Conservation (phyloP, 2,888 invertebrate genomes). For the Nineta flava region DNA sequence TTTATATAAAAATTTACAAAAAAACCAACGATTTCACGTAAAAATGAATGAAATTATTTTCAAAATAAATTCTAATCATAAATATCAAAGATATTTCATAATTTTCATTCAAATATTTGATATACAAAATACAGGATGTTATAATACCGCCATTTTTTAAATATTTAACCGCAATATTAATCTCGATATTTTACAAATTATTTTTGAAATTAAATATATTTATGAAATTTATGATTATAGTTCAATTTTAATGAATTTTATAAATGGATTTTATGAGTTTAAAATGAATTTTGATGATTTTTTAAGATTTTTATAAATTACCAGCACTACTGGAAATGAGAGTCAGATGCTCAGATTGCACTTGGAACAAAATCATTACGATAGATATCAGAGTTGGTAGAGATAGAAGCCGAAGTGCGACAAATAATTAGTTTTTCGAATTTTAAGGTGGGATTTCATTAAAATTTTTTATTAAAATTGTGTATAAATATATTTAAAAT, state of each 20-base stretch:
- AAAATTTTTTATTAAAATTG: neutral
- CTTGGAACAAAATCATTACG: constrained; percentile 4
- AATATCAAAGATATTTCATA: neutral
- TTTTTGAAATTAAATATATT: neutral
- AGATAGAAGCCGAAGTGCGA: neutral
- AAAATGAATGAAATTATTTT: neutral
- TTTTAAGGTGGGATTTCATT: constrained; percentile 1
- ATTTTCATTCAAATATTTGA: neutral
- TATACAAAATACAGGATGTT: neutral
- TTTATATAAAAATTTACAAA: neutral
- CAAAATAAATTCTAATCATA: neutral
- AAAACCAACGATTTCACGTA: neutral
- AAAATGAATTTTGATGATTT: neutral
- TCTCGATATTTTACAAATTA: neutral
- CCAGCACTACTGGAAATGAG: neutral
- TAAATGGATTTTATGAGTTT: neutral
- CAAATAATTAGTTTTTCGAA: neutral
- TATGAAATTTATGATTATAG: neutral
- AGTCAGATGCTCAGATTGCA: neutral
- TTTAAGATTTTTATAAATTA: neutral
- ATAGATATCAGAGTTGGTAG: neutral
- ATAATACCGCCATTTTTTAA: neutral
- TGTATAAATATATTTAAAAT: neutral
- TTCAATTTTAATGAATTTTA: neutral
- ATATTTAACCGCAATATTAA: neutral